phyloP scores from a whole-genome alignment of 2,113 vertebrate genomes.

The Ellobius talpinus region DNA sequence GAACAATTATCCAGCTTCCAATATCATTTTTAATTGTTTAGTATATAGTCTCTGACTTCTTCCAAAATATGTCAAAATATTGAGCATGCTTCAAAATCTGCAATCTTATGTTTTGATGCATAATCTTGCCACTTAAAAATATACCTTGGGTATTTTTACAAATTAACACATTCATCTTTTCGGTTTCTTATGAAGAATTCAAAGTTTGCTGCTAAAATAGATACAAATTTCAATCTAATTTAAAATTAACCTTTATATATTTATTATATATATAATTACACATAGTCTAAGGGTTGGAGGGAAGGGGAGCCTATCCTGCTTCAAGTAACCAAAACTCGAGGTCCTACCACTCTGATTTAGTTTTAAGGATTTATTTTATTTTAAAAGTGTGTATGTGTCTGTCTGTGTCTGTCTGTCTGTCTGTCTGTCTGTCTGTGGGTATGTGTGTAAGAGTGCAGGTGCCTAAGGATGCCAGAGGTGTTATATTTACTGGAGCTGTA shows the following conservation, averaged over 20 bases:
- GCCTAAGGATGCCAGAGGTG: too few relatives aligned
- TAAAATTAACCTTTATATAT: neutral
- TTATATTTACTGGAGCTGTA: neutral
- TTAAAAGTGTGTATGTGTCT: neutral
- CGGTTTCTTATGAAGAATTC: neutral
- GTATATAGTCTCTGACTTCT: neutral
- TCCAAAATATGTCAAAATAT: constrained; percentile 39
- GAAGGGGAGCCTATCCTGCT: neutral
- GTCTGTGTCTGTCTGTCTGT: neutral
- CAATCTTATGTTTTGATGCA: constrained; percentile 1
- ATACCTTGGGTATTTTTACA: neutral
- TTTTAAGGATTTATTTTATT: neutral
- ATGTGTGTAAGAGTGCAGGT: neutral
- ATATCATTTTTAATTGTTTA: neutral
- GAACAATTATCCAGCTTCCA: neutral
- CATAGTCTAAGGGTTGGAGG: neutral
- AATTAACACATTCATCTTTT: neutral
- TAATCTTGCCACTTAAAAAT: neutral
- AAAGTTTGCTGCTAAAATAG: neutral
- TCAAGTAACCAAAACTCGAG: neutral
- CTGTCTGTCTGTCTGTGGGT: neutral
- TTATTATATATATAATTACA: neutral
- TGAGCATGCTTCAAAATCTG: neutral
- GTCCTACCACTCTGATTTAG: neutral
- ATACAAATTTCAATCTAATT: neutral